phyloP scores from a whole-genome alignment of 92 coral and sea anemone genomes.

The Virgularia gustaviana region DNA sequence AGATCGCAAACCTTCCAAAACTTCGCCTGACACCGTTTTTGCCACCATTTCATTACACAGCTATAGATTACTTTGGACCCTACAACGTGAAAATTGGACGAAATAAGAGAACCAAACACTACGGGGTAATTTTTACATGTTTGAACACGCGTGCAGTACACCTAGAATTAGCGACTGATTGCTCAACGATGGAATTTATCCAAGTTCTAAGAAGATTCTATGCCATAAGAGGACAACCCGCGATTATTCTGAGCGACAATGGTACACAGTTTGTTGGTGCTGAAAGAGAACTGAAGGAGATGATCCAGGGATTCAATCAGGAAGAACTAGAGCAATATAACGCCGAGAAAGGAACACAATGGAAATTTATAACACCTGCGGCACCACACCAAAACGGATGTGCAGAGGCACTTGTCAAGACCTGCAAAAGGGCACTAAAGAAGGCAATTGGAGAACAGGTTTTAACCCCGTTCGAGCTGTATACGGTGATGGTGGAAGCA shows the following conservation, averaged over 20 bases:
- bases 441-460: slow-evolving; percentile 15
- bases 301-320: slow-evolving; percentile 42
- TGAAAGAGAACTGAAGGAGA: slow-evolving; percentile 52
- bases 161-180: slow-evolving; percentile 50
- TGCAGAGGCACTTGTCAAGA: slow-evolving; percentile 33
- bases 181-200: slow-evolving; percentile 50
- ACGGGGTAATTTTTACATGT: slow-evolving; percentile 59
- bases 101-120: slow-evolving; percentile 51
- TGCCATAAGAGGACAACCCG: slow-evolving; percentile 43
- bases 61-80: slow-evolving; percentile 51
- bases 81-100: slow-evolving; percentile 49
- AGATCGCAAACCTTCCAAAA: slow-evolving; percentile 31
- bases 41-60: slow-evolving; percentile 28
- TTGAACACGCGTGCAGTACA: slow-evolving; percentile 52
- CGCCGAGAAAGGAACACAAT: slow-evolving; percentile 40
- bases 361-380: slow-evolving; percentile 30
- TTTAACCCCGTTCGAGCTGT: slow-evolving; percentile 48
- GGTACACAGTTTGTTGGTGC: slow-evolving; percentile 56
- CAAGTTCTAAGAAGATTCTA: slow-evolving; percentile 67
- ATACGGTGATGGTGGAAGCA: slow-evolving; percentile 40
- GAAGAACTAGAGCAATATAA: slow-evolving; percentile 38
- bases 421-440: slow-evolving; percentile 29
- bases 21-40: slow-evolving; percentile 13
- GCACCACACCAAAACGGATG: slow-evolving; percentile 48
- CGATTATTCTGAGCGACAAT: slow-evolving; percentile 46